Evolutionary conservation across 2,113 vertebrate genomes (phyloP), one percentile per base, ranked within the genome.

Genomic region (Parus major): DNA sequence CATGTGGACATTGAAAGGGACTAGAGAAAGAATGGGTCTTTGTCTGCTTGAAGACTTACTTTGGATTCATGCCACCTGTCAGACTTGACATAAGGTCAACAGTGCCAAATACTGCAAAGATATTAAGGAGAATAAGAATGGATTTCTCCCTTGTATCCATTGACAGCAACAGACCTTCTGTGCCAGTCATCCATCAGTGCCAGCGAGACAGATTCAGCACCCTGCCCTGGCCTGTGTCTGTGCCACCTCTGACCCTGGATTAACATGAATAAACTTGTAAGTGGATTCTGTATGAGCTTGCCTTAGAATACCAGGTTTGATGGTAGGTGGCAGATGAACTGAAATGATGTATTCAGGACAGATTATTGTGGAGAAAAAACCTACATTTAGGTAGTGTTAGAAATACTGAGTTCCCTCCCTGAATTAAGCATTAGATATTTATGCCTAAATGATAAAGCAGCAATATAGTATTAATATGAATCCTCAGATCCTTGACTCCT

Each of bases 61-160:
- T 97, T 92, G 88, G 95, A 97, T 96, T 97, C 96, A 96, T 92
- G 80, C 95, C 95, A 97, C 96, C 94, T 97, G 94, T 96, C 96
- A 97, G 96, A 68, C 92, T 96, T 96, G 96, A 96, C 96, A 95
- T 75, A 90, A 95, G 96, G 96, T 96, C 95, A 97, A 47, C 88
- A 84, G 88, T 91, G 86, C 86, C 86, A 94, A 93, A 92, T 81
- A 88, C 91, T 78, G 95, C 91, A 82, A 94, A 96, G 94, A 94
- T 97, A 96, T 92, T 94, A 93, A 92, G 83, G 69, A 90, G 92
- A 94, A 96, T 92, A 86, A 92, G 94, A 97, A 96, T 88, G 77
- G 88, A 83, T 95, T 91, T 97, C 60, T 96, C 72, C 76, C 95
- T 94, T 97, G 94, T 96, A 94, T 95, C 72, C 41, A 41, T 47